phyloP scores from a whole-genome alignment of 2,113 vertebrate species.

The Equus przewalskii region DNA sequence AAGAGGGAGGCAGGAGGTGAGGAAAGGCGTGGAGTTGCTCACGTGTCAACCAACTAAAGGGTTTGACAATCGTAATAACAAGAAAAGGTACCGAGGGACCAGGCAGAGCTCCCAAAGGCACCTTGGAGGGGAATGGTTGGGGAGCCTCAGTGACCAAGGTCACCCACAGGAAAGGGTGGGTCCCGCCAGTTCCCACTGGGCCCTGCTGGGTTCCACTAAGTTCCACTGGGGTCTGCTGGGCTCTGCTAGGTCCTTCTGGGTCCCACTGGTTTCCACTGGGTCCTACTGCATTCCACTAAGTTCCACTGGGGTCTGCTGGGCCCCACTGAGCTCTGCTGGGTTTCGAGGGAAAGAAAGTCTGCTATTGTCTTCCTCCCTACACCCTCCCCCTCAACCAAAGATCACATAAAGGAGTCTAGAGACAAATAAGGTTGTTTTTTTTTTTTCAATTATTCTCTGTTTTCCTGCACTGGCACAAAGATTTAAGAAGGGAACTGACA shows the following conservation, averaged over 20 bases:
- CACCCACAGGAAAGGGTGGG: not conserved
- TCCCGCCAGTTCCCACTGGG: too few relatives aligned
- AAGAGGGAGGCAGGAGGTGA: not conserved
- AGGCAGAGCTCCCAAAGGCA: not conserved
- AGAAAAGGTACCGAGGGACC: not conserved
- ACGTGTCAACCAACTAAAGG: rapidly evolving
- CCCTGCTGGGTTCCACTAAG: too few relatives aligned
- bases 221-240: too few relatives aligned
- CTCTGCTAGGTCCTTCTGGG: not conserved
- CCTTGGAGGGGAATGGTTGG: not conserved
- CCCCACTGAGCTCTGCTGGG: not conserved
- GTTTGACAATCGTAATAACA: rapidly evolving
- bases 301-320: too few relatives aligned
- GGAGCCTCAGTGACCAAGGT: not conserved
- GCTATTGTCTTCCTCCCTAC: too few relatives aligned
- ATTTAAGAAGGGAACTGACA: not conserved
- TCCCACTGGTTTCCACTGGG: too few relatives aligned
- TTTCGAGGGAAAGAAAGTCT: not conserved
- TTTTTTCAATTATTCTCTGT: not conserved
- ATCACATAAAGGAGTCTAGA: not conserved
- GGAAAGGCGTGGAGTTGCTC: rapidly evolving
- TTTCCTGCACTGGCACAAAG: not conserved
- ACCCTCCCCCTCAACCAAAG: not conserved
- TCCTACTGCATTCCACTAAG: too few relatives aligned
- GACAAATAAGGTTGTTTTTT: not conserved